Percentiles rank a stretch among this genome's conserved stretches.
These are phyloP conservation scores for Aporophyla lueneburgensis DNA, from an alignment of 2,888 invertebrate species.

Conservation along the genomic window DNA sequence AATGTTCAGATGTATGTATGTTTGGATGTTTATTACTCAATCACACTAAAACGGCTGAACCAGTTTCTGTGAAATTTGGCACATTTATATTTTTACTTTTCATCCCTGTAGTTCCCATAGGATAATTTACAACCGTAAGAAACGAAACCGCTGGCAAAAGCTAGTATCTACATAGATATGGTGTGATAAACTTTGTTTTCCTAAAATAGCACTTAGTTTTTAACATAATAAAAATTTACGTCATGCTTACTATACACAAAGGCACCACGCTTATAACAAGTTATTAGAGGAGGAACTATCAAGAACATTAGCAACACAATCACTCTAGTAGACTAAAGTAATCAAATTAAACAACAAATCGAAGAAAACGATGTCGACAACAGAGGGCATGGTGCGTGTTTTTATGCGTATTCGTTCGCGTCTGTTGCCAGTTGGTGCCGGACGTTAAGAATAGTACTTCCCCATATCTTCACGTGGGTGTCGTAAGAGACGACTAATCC, in stretches of 20 bases:
- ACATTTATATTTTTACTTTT: no score
- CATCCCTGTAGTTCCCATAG: no score
- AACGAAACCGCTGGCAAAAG: no score
- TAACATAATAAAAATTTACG: background rate
- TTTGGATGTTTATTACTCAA: no score
- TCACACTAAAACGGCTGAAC: no score
- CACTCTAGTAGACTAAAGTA: background rate
- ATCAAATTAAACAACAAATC: background rate
- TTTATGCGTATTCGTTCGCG: background rate
- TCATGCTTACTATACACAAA: background rate
- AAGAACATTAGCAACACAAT: background rate
- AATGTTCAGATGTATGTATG: no score
- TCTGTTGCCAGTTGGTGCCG: no score
- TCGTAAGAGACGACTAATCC: no score
- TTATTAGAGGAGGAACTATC: background rate
- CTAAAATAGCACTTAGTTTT: background rate
- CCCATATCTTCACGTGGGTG: no score
- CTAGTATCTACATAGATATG: background rate
- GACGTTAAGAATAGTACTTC: no score
- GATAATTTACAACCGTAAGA: no score
- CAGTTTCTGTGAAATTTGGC: no score
- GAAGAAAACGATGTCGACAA: background rate
- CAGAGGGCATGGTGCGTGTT: background rate
- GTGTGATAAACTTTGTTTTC: background rate
- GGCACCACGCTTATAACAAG: background rate